Base-by-base conservation (phyloP, 1,140 invertebrate genomes). In the Drosophila rufa region DNA sequence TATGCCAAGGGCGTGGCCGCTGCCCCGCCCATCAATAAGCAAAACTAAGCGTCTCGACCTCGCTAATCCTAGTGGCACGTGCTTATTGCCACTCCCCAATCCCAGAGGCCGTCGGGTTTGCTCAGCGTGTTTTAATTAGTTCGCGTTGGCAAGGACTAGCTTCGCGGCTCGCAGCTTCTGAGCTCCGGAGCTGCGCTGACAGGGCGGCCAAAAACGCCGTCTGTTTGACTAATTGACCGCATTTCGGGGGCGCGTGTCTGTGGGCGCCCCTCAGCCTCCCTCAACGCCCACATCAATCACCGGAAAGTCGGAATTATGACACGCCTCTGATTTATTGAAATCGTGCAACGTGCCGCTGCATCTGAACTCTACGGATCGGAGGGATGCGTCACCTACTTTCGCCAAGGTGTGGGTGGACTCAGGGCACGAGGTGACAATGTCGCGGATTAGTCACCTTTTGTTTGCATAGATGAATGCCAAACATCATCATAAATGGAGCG, bases 91-190 rank as follows among this genome's bases (percentile, higher is more conserved):
- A 64, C 56, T 77, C 58, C 30, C 66, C 22, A 17, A 22, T 36
- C 12, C 17, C 4, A 48, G 43, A 19, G n/a, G 45, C 58, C 67
- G 46, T 40, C 53, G 59, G 80, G 84, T 89, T 87, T 77, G 85
- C 80, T 89, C 80, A 90, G 77, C 80, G 69, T 59, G 68, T 90
- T 89, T 89, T 90, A 89, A 90, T 89, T 89, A 89, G 84, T 89
- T 89, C 17, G 48, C 43, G 19, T 30, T 65, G 36, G 22, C 55
- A 70, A 73, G 46, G 69, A 73, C 45, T 69, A 50, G 68, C 36
- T 50, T 60, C 53, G 38, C 53, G 59, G 30, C 27, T 45, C n/a
- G 15, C 8, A 55, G 51, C 53, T 25, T 55, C 53, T 55, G 33
- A 55, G 19, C 33, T 22, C 53, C 8, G 17, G 5, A 22, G 45